Base-by-base conservation (phyloP, 2,113 vertebrate genomes). In the Engraulis encrasicolus region DNA sequence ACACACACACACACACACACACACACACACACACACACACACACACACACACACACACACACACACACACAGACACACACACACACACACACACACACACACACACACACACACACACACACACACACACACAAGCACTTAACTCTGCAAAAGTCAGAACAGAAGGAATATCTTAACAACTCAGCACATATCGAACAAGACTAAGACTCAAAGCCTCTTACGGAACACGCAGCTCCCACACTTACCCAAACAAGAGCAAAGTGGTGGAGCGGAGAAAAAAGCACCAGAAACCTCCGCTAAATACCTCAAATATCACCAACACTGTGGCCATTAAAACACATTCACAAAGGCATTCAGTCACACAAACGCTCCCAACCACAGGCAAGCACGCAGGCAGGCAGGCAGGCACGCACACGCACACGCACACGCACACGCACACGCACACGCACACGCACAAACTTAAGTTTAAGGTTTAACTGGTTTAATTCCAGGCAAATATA, bases 91-190 rank as follows among this genome's bases (percentile, higher is more conserved):
- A n/a, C n/a, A n/a, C 40, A 45, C 40, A 45, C 84, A 87, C 84
- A 87, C 86, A 78, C 82, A 86, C 85, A 45, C 40, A 45, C 84
- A 87, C 84, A 87, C 86, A 78, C 82, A 86, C 85, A 83, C 89
- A 85, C 40, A 45, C 40, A 45, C 40, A 45, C 40, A 45, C 40
- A 45, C 40, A 45, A 45, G n/a, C n/a, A n/a, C 40, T 45, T 45
- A 45, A 45, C 40, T 45, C 40, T 45, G 40, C 40, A 45, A 9
- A 45, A 45, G 4, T 45, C 40, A 45, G 40, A 45, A 45, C 40
- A 45, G 40, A 45, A 45, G 40, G 40, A 45, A 45, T 45, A 45
- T 45, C 40, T 45, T 45, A 45, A 45, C 40, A 9, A 50, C 49
- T 15, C 18, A 31, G 58, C 58, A 66, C 6, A 66, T n/a, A 58